Percentiles rank a stretch among this genome's conserved stretches.
Conservation (phyloP, 92 coral and sea anemone species). For the Epizoanthus illoricatus region DNA sequence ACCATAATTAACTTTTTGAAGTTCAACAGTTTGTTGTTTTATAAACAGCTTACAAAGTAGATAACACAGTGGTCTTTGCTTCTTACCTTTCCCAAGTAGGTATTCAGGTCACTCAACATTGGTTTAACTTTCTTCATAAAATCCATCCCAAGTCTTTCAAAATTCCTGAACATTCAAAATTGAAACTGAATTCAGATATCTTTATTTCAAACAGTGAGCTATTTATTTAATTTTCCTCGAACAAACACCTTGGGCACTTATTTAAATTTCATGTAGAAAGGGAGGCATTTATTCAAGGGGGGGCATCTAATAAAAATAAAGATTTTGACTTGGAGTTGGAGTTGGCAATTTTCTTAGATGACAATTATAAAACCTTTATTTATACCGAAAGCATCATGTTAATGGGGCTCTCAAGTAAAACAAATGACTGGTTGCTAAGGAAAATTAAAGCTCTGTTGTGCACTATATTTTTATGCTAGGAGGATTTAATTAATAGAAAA, state of each 20-base stretch:
- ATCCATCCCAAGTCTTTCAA: slow-evolving; percentile 95
- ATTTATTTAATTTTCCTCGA: neutral
- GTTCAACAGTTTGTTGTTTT: too few species aligned
- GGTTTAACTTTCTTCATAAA: slow-evolving; percentile 97
- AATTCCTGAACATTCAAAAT: slow-evolving; percentile 57
- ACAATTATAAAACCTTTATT: too few species aligned
- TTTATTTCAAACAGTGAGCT: neutral
- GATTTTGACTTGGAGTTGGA: neutral
- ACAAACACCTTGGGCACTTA: neutral
- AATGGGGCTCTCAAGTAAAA: too few species aligned
- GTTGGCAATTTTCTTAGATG: too few species aligned
- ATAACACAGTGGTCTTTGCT: neutral
- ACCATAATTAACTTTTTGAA: too few species aligned
- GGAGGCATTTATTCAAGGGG: too few species aligned
- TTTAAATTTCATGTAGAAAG: neutral
- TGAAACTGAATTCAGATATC: neutral
- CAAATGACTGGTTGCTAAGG: too few species aligned
- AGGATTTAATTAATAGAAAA: too few species aligned
- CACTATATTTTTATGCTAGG: too few species aligned
- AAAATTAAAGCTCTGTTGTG: too few species aligned
- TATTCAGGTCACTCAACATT: slow-evolving; percentile 90
- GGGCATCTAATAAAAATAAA: neutral
- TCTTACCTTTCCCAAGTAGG: slow-evolving; percentile 88
- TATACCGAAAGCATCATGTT: too few species aligned
- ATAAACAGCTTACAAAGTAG: too few species aligned